Evolutionary conservation across 2,888 invertebrate genomes (phyloP).

Genomic region (Isoperla grammatica): DNA sequence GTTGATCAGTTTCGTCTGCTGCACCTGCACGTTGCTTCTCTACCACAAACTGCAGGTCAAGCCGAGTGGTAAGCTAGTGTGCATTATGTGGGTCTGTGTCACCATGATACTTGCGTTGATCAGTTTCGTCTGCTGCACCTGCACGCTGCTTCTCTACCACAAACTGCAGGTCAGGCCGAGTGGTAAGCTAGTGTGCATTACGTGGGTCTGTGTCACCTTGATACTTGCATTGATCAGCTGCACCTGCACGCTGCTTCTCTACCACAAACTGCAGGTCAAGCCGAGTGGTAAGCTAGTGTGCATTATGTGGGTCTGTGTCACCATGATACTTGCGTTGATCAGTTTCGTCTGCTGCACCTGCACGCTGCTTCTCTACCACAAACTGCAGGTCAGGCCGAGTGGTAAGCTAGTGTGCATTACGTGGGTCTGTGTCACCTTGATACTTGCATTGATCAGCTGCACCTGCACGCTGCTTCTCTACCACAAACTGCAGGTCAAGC

Average conservation of each 20-base stretch:
- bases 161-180: neutral
- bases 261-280: constrained; percentile 10
- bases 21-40: constrained; percentile 24
- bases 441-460: constrained; percentile 23
- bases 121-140: constrained; percentile 25
- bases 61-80: too few species aligned
- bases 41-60: too few species aligned
- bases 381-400: neutral
- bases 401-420: too few species aligned
- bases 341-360: constrained; percentile 26
- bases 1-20: constrained; percentile 24
- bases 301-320: constrained; percentile 28
- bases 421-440: constrained; percentile 25
- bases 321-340: constrained; percentile 20
- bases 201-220: constrained; percentile 24
- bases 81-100: constrained; percentile 28
- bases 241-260: constrained; percentile 25
- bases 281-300: too few species aligned
- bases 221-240: constrained; percentile 24
- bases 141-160: constrained; percentile 25
- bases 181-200: too few species aligned
- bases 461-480: constrained; percentile 26
- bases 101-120: constrained; percentile 20
- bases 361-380: constrained; percentile 24
- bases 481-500: constrained; percentile 4